Conservation (phyloP, 2,113 vertebrate species). For the Collichthys lucidus region DNA sequence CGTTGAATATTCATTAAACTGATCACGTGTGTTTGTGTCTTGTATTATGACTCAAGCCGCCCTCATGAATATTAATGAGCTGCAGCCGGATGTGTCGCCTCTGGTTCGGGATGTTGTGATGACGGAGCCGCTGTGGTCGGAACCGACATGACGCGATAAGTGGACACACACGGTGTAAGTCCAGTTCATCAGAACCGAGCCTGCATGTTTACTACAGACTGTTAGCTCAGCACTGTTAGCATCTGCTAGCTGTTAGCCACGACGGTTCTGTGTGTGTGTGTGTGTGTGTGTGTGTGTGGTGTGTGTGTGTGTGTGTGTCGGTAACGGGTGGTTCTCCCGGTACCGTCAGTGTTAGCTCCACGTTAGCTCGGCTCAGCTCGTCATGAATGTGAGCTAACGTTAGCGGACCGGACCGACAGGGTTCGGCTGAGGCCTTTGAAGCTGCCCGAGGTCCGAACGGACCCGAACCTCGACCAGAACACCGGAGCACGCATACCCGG, state of each 20-base stretch:
- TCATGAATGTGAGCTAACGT: constrained; percentile 50
- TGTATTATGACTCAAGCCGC: too few species aligned
- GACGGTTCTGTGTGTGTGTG: neutral
- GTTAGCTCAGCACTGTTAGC: too few species aligned
- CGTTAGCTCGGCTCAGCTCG: constrained; percentile 42
- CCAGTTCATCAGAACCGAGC: constrained; percentile 4
- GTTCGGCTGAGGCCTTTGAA: constrained; percentile 38
- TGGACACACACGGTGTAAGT: constrained; percentile 69
- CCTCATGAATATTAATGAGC: neutral
- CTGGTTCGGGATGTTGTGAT: constrained; percentile 51
- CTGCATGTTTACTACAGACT: too few species aligned
- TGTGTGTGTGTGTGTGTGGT: too few species aligned
- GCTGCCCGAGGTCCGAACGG: neutral
- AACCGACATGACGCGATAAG: constrained; percentile 80
- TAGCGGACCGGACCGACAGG: constrained; percentile 52
- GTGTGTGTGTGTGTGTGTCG: too few species aligned
- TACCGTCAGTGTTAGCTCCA: neutral
- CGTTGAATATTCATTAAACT: neutral
- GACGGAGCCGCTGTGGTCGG: constrained; percentile 45
- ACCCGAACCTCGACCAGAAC: neutral
- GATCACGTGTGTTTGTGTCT: too few species aligned
- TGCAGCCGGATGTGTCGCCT: constrained; percentile 16
- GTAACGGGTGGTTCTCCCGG: too few species aligned
- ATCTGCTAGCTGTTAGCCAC: neutral
- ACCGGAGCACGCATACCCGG: too few species aligned